Conservation (phyloP, 2,888 invertebrate genomes). For the Eulithis prunata region DNA sequence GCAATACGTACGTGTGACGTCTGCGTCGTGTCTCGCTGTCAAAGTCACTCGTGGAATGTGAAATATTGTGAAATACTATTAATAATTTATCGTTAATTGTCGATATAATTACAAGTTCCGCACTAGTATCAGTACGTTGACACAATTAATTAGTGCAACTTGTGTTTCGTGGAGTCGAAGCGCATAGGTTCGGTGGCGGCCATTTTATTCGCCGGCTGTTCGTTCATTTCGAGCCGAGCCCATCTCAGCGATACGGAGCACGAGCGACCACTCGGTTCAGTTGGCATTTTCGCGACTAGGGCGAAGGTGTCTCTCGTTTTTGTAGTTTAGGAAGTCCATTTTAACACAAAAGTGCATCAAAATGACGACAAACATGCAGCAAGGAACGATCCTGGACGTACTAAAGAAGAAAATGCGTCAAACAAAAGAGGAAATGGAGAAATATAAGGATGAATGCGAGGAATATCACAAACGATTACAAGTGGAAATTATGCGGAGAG, state of each 20-base stretch:
- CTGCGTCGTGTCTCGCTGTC: constrained; percentile 70
- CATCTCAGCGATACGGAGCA: constrained; percentile 79
- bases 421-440: constrained; percentile 99
- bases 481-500: constrained; percentile 97
- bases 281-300: constrained; percentile 83
- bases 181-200: constrained; percentile 75
- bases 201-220: constrained; percentile 83
- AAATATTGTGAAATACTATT: constrained; percentile 60
- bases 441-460: constrained; percentile 98
- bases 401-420: constrained; percentile 99
- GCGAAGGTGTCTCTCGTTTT: constrained; percentile 81
- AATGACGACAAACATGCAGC: constrained; percentile 96
- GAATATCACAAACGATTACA: constrained; percentile 97
- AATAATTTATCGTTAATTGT: constrained; percentile 51
- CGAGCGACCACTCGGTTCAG: constrained; percentile 81
- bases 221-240: constrained; percentile 81
- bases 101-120: constrained; percentile 49
- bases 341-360: constrained; percentile 78
- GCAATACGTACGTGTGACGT: constrained; percentile 67
- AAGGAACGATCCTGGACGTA: constrained; percentile 97
- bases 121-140: constrained; percentile 43
- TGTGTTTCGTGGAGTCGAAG: constrained; percentile 66
- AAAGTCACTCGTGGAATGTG: constrained; percentile 66
- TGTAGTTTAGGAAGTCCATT: constrained; percentile 69
- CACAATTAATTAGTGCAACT: constrained; percentile 56